These are phyloP conservation scores for Hyperoplus lanceolatus DNA, from an alignment of 2,797 vertebrate genomes.

Conservation along the genomic window DNA sequence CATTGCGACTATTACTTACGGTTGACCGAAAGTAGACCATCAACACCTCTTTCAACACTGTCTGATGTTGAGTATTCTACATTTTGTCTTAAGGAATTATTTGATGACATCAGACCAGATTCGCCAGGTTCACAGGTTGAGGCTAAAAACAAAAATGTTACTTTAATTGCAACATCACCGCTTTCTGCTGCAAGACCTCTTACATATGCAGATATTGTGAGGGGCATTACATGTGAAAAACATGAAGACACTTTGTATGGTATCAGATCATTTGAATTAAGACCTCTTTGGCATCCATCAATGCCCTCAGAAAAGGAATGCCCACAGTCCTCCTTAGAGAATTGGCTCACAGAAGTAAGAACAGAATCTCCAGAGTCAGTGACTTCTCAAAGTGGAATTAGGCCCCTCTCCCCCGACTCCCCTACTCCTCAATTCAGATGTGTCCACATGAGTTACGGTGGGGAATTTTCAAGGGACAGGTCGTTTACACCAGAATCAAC, in stretches of 20 bases:
- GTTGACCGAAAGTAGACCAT: neutral
- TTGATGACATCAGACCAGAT: conserved; percentile 16
- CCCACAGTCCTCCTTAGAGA: neutral
- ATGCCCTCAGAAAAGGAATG: neutral
- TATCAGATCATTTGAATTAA: neutral
- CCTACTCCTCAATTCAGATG: conserved; percentile 48
- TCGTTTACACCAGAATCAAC: conserved; percentile 41
- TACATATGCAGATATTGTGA: conserved; percentile 30
- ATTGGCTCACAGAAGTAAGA: neutral
- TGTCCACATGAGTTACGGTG: neutral
- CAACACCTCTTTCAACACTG: neutral
- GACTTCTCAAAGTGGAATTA: neutral
- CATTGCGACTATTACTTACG: conserved; percentile 12
- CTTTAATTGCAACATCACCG: too few species aligned
- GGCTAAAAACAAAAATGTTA: neutral
- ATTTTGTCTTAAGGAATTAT: neutral
- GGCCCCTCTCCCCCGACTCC: conserved; percentile 10
- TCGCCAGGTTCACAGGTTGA: conserved; percentile 13
- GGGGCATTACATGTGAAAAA: neutral
- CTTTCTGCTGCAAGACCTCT: neutral
- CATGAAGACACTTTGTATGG: neutral
- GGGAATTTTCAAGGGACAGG: neutral
- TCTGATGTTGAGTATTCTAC: conserved; percentile 28
- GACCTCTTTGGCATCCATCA: neutral
- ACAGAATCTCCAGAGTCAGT: conserved; percentile 3